Base-by-base conservation (phyloP, 1,140 invertebrate species). In the Trichonephila inaurata region DNA sequence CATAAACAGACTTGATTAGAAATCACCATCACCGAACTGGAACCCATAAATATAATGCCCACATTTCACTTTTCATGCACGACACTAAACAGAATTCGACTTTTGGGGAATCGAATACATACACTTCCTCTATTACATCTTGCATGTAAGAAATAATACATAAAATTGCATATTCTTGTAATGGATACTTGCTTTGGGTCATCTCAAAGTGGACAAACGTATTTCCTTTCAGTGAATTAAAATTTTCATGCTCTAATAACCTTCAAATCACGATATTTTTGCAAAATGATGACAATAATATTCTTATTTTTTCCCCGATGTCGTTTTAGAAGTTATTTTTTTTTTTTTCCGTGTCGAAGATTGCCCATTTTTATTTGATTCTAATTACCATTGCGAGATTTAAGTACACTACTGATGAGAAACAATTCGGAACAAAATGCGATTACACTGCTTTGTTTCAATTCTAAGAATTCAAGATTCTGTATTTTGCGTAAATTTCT, bases 21-120 rank as follows among this genome's bases (percentile, higher is more conserved):
- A 72, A 24, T 2, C 69, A 33, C 24, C 12, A 18, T 72, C 69
- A 72, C 24, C 69, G 69, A 72, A 33, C 69, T 72, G 14, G 69
- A 72, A 72, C 69, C 69, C 69, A 72, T 72, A 72, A 72, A 72
- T 72, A 33, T 28, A 72, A 72, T 72, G 69, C 28, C 28, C 69
- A 72, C 69, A 28, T 72, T 33, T 16, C 28, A n/a, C 8, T 72
- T 72, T 72, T 72, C 28, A 72, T 28, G 28, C 69, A 72, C 69
- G 28, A 72, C 69, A 72, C 69, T 0, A 16, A 24, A 14, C n/a
- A 72, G 10, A 72, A 28, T 72, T 19, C 62, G 0, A 24, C 5
- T 24, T 18, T 18, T 18, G 28, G 5, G 69, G 24, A 72, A 16
- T 18, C 18, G 69, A 16, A 24, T 33, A 72, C 28, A 16, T 16